Percentiles rank a stretch among this genome's conserved stretches.
phyloP scores from a whole-genome alignment of 2,797 vertebrate species.

The Brachyrhaphis roseni region DNA sequence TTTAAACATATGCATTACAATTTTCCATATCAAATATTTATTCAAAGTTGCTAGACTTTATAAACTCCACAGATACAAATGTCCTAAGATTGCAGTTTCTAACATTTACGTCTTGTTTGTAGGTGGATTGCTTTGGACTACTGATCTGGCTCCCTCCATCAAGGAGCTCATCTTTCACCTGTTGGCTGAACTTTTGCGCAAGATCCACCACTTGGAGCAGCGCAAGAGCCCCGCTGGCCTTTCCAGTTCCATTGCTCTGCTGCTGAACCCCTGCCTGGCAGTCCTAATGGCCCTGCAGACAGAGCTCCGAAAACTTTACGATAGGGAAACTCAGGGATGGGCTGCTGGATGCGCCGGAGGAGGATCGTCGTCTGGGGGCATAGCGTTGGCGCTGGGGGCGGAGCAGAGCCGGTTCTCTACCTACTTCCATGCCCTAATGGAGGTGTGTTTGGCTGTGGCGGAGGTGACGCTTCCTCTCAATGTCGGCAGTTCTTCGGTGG shows the following conservation, averaged over 20 bases:
- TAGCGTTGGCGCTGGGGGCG: slow-evolving; percentile 70
- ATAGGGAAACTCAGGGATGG: slow-evolving; percentile 96
- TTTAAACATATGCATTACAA: neutral
- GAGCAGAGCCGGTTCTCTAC: slow-evolving; percentile 97
- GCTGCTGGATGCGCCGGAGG: slow-evolving; percentile 77
- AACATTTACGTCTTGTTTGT: slow-evolving; percentile 6
- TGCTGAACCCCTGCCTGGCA: slow-evolving; percentile 95
- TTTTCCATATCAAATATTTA: neutral
- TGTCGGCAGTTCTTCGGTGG: slow-evolving; percentile 85
- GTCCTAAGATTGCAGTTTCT: neutral
- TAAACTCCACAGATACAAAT: neutral
- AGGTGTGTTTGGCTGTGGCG: slow-evolving; percentile 93
- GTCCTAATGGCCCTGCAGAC: slow-evolving; percentile 97
- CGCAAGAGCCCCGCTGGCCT: slow-evolving; percentile 87
- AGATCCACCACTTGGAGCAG: slow-evolving; percentile 93
- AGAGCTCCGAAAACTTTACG: slow-evolving; percentile 94
- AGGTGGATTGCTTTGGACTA: slow-evolving; percentile 97
- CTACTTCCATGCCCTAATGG: slow-evolving; percentile 97
- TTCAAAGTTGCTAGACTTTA: neutral
- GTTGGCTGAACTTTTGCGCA: slow-evolving; percentile 92
- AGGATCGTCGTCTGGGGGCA: slow-evolving; percentile 78
- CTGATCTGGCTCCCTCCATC: slow-evolving; percentile 91
- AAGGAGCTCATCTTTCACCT: slow-evolving; percentile 96
- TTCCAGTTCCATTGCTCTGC: slow-evolving; percentile 92
- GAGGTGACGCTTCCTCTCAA: slow-evolving; percentile 96